phyloP scores from a whole-genome alignment of 2,888 invertebrate species.

The Hydrotaea cyrtoneurina region DNA sequence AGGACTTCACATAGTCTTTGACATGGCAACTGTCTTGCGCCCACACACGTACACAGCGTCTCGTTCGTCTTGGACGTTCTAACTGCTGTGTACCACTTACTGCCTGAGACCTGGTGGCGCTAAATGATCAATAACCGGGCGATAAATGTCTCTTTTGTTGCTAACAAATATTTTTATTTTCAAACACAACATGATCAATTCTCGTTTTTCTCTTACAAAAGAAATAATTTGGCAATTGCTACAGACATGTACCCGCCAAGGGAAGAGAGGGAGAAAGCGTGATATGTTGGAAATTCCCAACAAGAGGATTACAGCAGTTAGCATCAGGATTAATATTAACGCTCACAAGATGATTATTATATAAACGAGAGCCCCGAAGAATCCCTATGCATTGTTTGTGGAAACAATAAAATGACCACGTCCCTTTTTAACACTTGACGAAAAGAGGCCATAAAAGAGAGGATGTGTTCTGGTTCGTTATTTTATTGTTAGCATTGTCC shows the following conservation, averaged over 20 bases:
- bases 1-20: not conserved
- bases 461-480: constrained; percentile 19
- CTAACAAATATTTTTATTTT: not conserved
- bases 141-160: constrained; percentile 9
- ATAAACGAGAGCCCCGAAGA: not conserved
- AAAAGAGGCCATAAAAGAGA: not conserved
- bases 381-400: not conserved
- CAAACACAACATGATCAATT: constrained; percentile 17
- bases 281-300: constrained; percentile 11
- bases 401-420: constrained; percentile 25
- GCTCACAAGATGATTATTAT: not conserved
- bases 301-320: not conserved
- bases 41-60: not conserved
- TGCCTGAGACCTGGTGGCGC: constrained; percentile 47
- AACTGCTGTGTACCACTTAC: not conserved
- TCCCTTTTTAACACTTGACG: constrained; percentile 33
- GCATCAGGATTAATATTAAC: not conserved
- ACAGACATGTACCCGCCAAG: not conserved
- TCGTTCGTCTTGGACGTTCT: not conserved
- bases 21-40: not conserved
- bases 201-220: not conserved
- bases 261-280: not conserved
- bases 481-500: not conserved
- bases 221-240: not conserved
- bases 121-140: constrained; percentile 18